Evolutionary conservation across 2,888 invertebrate genomes (phyloP), one percentile per base, ranked within the genome.

Genomic region (Homarus gammarus): DNA sequence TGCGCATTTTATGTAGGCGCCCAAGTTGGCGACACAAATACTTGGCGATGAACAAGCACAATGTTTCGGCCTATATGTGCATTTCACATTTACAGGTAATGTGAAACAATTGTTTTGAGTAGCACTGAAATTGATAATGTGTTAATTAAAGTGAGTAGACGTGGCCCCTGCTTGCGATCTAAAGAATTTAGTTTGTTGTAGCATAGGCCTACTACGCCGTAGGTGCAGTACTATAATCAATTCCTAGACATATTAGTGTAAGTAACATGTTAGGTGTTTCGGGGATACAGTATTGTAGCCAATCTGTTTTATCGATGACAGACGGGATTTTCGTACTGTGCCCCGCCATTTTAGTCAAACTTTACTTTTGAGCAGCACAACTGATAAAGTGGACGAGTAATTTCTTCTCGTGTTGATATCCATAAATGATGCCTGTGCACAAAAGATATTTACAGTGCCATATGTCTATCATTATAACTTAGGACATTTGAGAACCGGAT

Each of bases 401-500:
- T 0, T 56, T 12, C 22, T 3, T 12, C 5, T 56, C 22, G 22
- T 3, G 49, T 18, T 56, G 12, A 22, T 56, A 22, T 18, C 12
- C 44, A 44, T 5, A 8, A 12, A 12, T 12, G 44, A 8, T 44
- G 44, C 12, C 5, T 5, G 22, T 22, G 15, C 22, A 56, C 15
- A 12, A 3, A 56, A 22, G 27, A 38, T 38, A 18, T 15, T 2
- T 73, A 78, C 56, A 33, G 15, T 27, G 31, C 27, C 1, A 56
- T 18, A 31, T 18, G 18, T 56, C 18, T 33, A 8, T 6, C 33
- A 31, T 51, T 33, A 51, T 51, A 31, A 77, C 22, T 1, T 31
- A 8, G 36, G 12, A n/a, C n/a, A n/a, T n/a, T n/a, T 56, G 27
- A 12, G 51, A 78, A 51, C 78, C 78, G 78, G 78, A 78, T 51